Base-by-base conservation (phyloP, 1,140 invertebrate species). In the Trachymyrmex septentrionalis region DNA sequence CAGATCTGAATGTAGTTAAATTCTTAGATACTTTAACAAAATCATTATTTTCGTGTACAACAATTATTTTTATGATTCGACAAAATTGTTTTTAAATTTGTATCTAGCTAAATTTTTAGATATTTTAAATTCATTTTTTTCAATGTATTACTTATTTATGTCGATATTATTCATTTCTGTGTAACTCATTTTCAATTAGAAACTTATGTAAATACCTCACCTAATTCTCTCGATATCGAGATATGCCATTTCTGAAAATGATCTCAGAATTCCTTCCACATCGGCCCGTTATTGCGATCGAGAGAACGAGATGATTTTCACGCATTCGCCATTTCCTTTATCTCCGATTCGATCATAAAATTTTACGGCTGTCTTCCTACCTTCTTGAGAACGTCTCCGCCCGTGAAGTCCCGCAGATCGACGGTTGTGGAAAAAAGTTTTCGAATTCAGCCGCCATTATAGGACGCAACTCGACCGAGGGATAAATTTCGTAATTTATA, bases 401-500 rank as follows among this genome's bases (percentile, higher is more conserved):
- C 38, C 48, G 78, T 50, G 59, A 57, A 80, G 38, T 71, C 50
- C 21, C 27, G 57, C 57, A 53, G 73, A 85, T 87, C 72, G 61
- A 77, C 57, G 73, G 1, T 38, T 44, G 27, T 34, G 53, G 55
- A 86, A 69, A 90, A 89, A 89, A 88, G 63, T 89, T 88, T 86
- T 86, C 86, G 77, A 90, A 89, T 90, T 87, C 77, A 78, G 66
- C 66, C 69, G 77, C 78, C 77, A 86, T 84, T 88, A 88, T 90
- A 44, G 88, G 64, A 71, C 63, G 78, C 85, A 61, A 78, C 69
- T 88, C 85, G 86, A 71, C 61, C 81, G 86, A 71, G 86, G 71
- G 86, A 92, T 89, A 89, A 92, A 90, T 91, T 91, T 91, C 61
- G 71, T 81, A 88, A 92, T 92, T 93, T 93, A 93, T 92, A 67